Base-by-base conservation (phyloP, 2,888 invertebrate species). In the Perizoma affinitatum region DNA sequence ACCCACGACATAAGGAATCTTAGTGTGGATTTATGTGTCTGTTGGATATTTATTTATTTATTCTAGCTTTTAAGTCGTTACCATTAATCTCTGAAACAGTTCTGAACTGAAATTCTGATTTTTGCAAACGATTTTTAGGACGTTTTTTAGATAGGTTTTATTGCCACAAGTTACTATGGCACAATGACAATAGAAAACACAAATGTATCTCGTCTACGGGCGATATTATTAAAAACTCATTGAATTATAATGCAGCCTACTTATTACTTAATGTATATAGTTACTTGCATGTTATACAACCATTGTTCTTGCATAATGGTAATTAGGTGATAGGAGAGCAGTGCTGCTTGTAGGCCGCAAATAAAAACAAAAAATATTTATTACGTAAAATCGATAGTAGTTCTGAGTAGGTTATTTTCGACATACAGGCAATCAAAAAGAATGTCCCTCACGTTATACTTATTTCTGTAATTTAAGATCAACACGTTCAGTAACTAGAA, bases 331-430 rank as follows among this genome's bases (percentile, higher is more conserved):
- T 65, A 67, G 67, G 58, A 58, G 54, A 43, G 54, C 47, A 46
- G 45, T 41, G 6, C 34, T 34, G 34, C 36, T 48, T 35, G 3
- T 22, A 8, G n/a, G 55, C 36, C 9, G 46, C 42, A 48, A 58
- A 52, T 43, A 38, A 59, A 54, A 59, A 46, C n/a, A 59, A 58
- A 54, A 56, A 59, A 57, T 45, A 9, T 54, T 50, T 50, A 5
- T 66, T 67, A 63, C 67, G 65, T 67, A 67, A 67, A 54, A 60
- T 62, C 51, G 54, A 63, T 60, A 55, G 60, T 54, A 64, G 59
- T 49, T 49, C 11, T 44, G 5, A 38, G 42, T 10, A 22, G 42
- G 42, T 41, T 9, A 8, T 9, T 40, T 8, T 9, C 40, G 7
- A 40, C 5, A 35, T 52, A 47, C 6, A 36, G 10, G 10, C 47